A percentile compares a stretch with the other conserved stretches of the same genome.
These are phyloP conservation scores for Apodemia zela DNA, from an alignment of 2,888 invertebrate species.

Conservation along the genomic window DNA sequence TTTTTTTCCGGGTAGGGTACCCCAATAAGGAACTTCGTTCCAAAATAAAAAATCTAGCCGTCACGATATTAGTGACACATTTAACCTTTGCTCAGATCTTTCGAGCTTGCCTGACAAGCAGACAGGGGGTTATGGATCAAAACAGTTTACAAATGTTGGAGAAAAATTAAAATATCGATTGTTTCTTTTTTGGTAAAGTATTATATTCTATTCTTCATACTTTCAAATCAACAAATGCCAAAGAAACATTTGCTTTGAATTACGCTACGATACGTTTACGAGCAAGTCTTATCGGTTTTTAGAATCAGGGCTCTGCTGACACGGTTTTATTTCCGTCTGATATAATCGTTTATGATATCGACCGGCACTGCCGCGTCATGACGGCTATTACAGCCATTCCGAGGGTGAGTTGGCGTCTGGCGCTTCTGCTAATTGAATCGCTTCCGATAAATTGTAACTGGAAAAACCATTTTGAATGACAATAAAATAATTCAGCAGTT, in stretches of 20 bases:
- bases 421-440: constrained; percentile 4
- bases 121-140: too few relatives aligned
- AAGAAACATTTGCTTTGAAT: background rate
- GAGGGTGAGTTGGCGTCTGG: constrained; percentile 14
- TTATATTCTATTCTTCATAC: too few relatives aligned
- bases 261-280: background rate
- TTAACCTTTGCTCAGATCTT: too few relatives aligned
- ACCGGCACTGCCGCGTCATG: constrained; percentile 9
- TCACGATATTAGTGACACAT: too few relatives aligned
- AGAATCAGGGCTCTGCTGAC: constrained; percentile 1
- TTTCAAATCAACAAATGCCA: background rate
- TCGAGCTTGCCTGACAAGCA: too few relatives aligned
- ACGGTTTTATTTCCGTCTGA: constrained; percentile 11
- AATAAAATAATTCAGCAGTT: background rate
- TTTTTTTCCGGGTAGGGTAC: too few relatives aligned
- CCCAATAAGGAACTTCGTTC: too few relatives aligned
- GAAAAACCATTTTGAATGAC: background rate
- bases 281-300: background rate
- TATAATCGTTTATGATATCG: constrained; percentile 11
- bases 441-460: constrained; percentile 4
- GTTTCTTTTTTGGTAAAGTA: too few relatives aligned
- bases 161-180: too few relatives aligned
- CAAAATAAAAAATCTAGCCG: too few relatives aligned
- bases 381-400: background rate
- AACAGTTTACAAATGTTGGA: too few relatives aligned